Evolutionary conservation across 2,797 vertebrate genomes (phyloP).

Genomic region (Manis javanica): DNA sequence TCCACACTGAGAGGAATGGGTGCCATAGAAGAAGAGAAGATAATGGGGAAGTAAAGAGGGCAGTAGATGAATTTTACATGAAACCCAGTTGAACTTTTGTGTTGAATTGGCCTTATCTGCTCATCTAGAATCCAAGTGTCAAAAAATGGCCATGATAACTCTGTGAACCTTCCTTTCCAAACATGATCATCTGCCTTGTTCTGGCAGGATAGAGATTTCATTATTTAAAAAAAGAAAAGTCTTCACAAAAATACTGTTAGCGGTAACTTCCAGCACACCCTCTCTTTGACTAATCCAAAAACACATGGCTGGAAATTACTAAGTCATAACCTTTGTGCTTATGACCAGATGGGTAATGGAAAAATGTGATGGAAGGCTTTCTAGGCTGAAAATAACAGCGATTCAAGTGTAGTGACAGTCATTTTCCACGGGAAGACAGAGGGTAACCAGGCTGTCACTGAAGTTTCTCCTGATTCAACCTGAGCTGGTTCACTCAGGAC

Average conservation of each 20-base stretch:
- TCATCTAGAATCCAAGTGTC: not conserved
- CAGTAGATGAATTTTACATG: not conserved
- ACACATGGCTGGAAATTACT: slow-evolving; percentile 11
- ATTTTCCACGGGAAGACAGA: not conserved
- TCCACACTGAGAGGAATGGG: not conserved
- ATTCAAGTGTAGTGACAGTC: not conserved
- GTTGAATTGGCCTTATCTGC: not conserved
- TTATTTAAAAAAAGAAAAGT: not conserved
- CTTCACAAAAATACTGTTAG: not conserved
- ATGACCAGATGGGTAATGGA: not conserved
- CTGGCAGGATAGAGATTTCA: not conserved
- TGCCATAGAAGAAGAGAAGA: not conserved
- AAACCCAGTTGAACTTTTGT: not conserved
- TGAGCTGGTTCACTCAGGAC: not conserved
- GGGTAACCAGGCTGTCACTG: not conserved
- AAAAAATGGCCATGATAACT: not conserved
- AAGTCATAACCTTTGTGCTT: not conserved
- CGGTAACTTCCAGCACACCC: not conserved
- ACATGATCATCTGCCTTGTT: not conserved
- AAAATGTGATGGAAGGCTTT: not conserved
- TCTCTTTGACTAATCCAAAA: not conserved
- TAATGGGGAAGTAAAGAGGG: not conserved
- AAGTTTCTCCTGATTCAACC: not conserved
- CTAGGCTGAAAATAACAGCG: not conserved
- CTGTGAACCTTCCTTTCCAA: not conserved